Evolutionary conservation across 2,113 vertebrate species (phyloP), one percentile per base, ranked within the genome.

Genomic region (Brachionichthys hirsutus): DNA sequence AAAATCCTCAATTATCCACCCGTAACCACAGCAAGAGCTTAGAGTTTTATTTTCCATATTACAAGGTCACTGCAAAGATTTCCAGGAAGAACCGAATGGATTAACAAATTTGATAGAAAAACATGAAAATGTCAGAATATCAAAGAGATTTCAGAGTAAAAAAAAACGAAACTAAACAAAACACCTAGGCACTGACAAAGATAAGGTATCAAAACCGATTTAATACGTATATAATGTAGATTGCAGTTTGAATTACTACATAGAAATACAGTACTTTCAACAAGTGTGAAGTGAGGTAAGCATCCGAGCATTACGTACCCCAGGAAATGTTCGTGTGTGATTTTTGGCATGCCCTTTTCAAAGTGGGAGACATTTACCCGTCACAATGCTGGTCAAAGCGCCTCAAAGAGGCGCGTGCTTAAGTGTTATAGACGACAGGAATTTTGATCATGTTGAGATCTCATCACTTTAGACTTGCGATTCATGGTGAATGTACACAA

Each of bases 161-260:
- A 58, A 50, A 72, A 65, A 77, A 47, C 34, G 5, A 54, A 51
- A 54, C n/a, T n/a, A n/a, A n/a, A 30, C 24, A 73, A 57, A 65
- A 60, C 68, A 87, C 60, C 66, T 91, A 92, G 90, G 90, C 90
- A 92, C 90, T 87, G 75, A 89, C 85, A 65, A 73, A 58, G 58
- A 72, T 68, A 58, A 55, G 58, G 47, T 85, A 87, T 82, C 73
- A 84, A 50, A 88, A 84, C 42, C 47, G n/a, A 67, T 81, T 67
- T 65, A 46, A 35, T 65, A 45, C 65, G 36, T 60, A 14, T 58
- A 54, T 38, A 40, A 40, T 42, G 13, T n/a, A 18, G 46, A 73
- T 66, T 54, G 68, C 67, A 57, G 49, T 70, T 68, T 62, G 51
- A 84, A 73, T 66, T 61, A 63, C 68, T 70, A 63, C 40, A 14